phyloP scores from a whole-genome alignment of 2,888 invertebrate species.

The Andrena flavipes region DNA sequence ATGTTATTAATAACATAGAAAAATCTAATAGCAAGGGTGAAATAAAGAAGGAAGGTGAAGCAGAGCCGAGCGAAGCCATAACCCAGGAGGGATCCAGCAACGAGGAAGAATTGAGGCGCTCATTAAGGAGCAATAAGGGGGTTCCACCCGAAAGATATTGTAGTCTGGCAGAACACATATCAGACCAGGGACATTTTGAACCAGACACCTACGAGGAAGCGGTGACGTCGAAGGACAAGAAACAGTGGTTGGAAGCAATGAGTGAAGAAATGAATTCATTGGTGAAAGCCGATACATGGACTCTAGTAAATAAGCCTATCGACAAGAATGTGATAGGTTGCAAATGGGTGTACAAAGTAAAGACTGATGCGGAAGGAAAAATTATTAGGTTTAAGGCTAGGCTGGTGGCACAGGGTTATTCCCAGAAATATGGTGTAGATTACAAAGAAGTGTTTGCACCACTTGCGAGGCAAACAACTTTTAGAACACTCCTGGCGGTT shows the following conservation, averaged over 20 bases:
- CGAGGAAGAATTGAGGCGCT: too few relatives aligned
- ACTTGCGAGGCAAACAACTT: neutral
- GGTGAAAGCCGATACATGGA: constrained; percentile 1
- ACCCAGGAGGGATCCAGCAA: too few relatives aligned
- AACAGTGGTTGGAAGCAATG: neutral
- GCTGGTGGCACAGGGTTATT: neutral
- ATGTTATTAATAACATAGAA: too few relatives aligned
- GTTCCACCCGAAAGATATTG: neutral
- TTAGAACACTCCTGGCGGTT: constrained; percentile 10
- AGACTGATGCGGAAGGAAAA: neutral
- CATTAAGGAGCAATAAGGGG: neutral
- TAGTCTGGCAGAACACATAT: neutral
- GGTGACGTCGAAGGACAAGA: too few relatives aligned
- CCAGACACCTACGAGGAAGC: neutral
- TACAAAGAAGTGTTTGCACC: neutral
- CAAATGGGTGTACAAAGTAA: constrained; percentile 4
- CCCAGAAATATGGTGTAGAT: neutral
- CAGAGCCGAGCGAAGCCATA: too few relatives aligned
- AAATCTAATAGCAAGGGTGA: too few relatives aligned
- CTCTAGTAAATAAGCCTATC: neutral
- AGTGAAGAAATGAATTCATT: neutral
- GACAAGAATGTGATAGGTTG: neutral
- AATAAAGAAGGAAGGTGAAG: too few relatives aligned
- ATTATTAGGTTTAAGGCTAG: neutral
- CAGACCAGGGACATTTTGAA: neutral